phyloP scores from a whole-genome alignment of 2,888 invertebrate species.

The Encarsia formosa region DNA sequence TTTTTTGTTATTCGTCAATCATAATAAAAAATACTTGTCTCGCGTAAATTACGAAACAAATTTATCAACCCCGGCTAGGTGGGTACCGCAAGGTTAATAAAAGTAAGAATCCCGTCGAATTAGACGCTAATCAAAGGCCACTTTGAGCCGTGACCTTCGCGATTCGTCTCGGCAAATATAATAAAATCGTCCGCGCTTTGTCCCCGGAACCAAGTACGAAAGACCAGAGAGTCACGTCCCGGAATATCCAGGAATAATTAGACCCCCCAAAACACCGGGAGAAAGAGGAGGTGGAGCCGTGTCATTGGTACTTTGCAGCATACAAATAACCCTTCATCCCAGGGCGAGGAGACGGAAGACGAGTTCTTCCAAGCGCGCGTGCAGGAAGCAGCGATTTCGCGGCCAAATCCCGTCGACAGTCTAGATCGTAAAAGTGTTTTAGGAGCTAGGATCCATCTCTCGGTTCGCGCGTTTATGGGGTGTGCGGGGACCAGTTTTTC shows the following conservation, averaged over 20 bases:
- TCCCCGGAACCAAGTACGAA: too few relatives aligned
- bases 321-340: not conserved
- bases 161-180: slow-evolving; percentile 15
- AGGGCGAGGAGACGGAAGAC: slow-evolving; percentile 9
- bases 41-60: too few relatives aligned
- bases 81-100: too few relatives aligned
- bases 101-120: slow-evolving; percentile 6
- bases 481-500: slow-evolving; percentile 35
- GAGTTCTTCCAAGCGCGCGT: slow-evolving; percentile 10
- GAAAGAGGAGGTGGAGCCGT: slow-evolving; percentile 4
- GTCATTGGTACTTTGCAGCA: slow-evolving; percentile 12
- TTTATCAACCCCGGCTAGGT: too few relatives aligned
- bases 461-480: too few relatives aligned
- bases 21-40: too few relatives aligned
- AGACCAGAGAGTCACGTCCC: too few relatives aligned
- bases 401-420: slow-evolving; percentile 34
- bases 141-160: slow-evolving; percentile 3
- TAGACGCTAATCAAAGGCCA: slow-evolving; percentile 2
- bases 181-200: not conserved
- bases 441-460: too few relatives aligned
- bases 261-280: too few relatives aligned
- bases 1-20: too few relatives aligned
- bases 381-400: slow-evolving; percentile 22
- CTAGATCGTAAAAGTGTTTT: slow-evolving; percentile 37
- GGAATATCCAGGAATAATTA: slow-evolving; percentile 24